Percentiles rank a stretch among this genome's conserved stretches.
Conservation (phyloP, 2,888 invertebrate species). For the Andrena flavipes region DNA sequence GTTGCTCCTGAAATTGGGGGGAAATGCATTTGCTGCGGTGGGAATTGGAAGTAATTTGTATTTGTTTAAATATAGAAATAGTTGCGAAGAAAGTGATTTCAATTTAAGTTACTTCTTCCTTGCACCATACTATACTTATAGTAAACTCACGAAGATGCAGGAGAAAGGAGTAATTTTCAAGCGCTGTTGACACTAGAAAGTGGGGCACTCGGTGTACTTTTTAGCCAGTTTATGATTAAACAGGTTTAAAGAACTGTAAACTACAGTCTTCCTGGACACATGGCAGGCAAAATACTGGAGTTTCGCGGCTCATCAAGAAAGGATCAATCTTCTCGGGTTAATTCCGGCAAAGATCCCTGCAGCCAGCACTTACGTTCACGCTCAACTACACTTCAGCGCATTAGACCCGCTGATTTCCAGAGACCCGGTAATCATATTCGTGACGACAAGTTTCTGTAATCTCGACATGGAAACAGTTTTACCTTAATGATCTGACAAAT, state of each 20-base stretch:
- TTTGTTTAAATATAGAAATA: too few relatives aligned
- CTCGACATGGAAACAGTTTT: slow-evolving; percentile 5
- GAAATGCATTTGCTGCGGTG: too few relatives aligned
- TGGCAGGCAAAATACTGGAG: not conserved
- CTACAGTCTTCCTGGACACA: not conserved
- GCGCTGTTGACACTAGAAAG: too few relatives aligned
- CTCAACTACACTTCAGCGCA: not conserved
- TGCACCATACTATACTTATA: too few relatives aligned
- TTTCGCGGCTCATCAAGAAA: not conserved
- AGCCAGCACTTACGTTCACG: not conserved
- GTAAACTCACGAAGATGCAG: too few relatives aligned
- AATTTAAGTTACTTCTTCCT: too few relatives aligned
- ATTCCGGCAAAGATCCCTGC: not conserved
- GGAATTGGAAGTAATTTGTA: too few relatives aligned
- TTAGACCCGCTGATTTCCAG: not conserved
- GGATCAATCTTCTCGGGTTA: not conserved
- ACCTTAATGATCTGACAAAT: slow-evolving; percentile 10
- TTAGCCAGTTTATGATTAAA: not conserved
- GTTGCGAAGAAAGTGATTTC: too few relatives aligned
- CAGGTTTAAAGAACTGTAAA: not conserved
- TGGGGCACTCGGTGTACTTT: not conserved
- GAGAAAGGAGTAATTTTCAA: too few relatives aligned
- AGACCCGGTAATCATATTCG: not conserved
- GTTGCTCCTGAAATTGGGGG: too few relatives aligned
- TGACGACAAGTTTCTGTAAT: slow-evolving; percentile 5